Evolutionary conservation across 2,113 vertebrate species (phyloP), one percentile per base, ranked within the genome.

Genomic region (Callocephalon fimbriatum): DNA sequence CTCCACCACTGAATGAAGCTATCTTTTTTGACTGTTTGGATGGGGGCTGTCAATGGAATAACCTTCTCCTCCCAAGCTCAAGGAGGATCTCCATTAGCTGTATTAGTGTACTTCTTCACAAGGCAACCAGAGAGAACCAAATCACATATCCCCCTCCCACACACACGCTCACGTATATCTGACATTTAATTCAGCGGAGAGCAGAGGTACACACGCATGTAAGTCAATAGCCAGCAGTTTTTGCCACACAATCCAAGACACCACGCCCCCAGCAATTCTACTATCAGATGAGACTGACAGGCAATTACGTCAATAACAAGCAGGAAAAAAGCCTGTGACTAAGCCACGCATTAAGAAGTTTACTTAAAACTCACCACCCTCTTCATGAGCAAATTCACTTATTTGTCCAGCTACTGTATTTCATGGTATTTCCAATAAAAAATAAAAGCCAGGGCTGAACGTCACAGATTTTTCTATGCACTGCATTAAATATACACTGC

Each of bases 221-320:
- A 91, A 97, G 90, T 96, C 96, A 97, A 83, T 5, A 96, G 90
- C 4, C 66, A 87, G 90, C 92, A 86, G 93, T 53, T 97, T 93
- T 79, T 94, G 92, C 93, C 95, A 95, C 92, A 45, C 2, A 42
- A 88, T 95, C 71, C 90, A 88, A 96, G 93, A 84, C 93, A 94
- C 75, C 75, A 32, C 95, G 95, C 93, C 93, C 96, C 96, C 93
- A 95, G 95, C 93, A 96, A 73, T 90, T 95, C 93, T n/a, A 47
- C 75, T 86, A 93, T 97, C 96, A 95, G 95, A 96, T 88, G 82
- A 94, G 90, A 73, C 90, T 96, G 96, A 95, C 96, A 97, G 93
- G 93, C 93, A 95, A 93, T 82, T 77, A 96, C 50, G n/a, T 93
- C 92, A 94, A 63, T 88, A 96, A 97, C 90, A 94, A 94, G 92